Evolutionary conservation across 1,140 invertebrate species (phyloP).

Genomic region (Anadara kagoshimensis): DNA sequence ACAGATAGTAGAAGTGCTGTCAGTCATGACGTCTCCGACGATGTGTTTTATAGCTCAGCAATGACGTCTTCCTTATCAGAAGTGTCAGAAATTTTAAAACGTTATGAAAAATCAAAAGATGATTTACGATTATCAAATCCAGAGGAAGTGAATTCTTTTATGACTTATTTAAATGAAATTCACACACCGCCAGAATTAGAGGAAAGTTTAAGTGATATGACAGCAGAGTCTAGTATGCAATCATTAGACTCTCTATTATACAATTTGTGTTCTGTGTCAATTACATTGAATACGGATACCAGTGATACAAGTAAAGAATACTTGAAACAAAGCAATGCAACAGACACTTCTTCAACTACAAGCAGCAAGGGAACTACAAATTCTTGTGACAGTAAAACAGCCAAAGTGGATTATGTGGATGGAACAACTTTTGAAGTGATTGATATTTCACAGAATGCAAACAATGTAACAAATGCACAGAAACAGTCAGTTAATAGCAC

Average conservation of each 20-base stretch:
- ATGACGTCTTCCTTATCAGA: slow-evolving; percentile 14
- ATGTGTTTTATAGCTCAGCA: slow-evolving; percentile 7
- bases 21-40: slow-evolving; percentile 11
- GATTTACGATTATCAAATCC: background rate
- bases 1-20: background rate
- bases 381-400: background rate
- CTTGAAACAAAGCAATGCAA: too few species aligned
- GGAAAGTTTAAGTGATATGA: background rate
- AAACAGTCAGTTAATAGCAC: background rate
- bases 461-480: background rate
- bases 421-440: slow-evolving; percentile 50
- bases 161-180: slow-evolving; percentile 34
- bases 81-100: slow-evolving; percentile 30
- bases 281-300: background rate
- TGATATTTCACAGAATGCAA: slow-evolving; percentile 9
- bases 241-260: slow-evolving; percentile 44
- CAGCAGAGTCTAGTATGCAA: slow-evolving; percentile 48
- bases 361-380: too few species aligned
- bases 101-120: slow-evolving; percentile 16
- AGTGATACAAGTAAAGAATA: slow-evolving; percentile 17
- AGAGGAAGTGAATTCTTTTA: slow-evolving; percentile 27
- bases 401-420: slow-evolving; percentile 17
- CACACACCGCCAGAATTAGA: slow-evolving; percentile 39
- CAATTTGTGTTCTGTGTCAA: slow-evolving; percentile 17
- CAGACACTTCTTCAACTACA: too few species aligned